Conservation (phyloP, 2,113 vertebrate species). For the Pituophis catenifer region DNA sequence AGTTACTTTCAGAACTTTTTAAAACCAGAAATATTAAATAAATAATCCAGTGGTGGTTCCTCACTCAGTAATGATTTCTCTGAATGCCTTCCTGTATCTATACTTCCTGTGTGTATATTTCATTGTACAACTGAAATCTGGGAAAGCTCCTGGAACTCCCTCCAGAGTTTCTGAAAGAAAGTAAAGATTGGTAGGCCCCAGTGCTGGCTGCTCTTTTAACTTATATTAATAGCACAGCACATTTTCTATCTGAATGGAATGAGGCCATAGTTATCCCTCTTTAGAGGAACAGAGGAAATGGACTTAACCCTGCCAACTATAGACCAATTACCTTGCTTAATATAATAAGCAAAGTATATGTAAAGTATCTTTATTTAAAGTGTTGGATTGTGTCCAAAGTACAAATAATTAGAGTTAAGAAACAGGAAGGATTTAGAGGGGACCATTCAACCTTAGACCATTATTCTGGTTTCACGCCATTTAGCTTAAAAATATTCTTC, state of each 20-base stretch:
- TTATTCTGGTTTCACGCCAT: not conserved
- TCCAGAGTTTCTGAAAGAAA: not conserved
- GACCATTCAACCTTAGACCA: not conserved
- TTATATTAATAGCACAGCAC: not conserved
- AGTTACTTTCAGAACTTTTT: not conserved
- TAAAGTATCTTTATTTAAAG: not conserved
- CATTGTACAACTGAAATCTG: not conserved
- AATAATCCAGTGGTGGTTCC: not conserved
- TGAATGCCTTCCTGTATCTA: not conserved
- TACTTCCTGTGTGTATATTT: not conserved
- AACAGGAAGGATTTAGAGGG: not conserved
- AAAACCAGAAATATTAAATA: not conserved
- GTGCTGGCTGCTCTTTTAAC: not conserved
- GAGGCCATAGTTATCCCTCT: not conserved
- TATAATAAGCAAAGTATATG: not conserved
- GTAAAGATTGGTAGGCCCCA: not conserved
- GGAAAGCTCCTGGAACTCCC: not conserved
- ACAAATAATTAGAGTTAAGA: not conserved
- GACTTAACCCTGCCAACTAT: not conserved
- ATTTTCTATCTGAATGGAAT: not conserved
- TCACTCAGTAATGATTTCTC: not conserved
- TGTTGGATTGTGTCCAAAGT: not conserved
- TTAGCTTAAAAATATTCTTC: not conserved
- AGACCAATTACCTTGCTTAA: not conserved
- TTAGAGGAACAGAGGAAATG: not conserved